Evolutionary conservation across 64 coral and sea anemone species (phyloP), one percentile per base, ranked within the genome.

Genomic region (Platygyra sinensis): DNA sequence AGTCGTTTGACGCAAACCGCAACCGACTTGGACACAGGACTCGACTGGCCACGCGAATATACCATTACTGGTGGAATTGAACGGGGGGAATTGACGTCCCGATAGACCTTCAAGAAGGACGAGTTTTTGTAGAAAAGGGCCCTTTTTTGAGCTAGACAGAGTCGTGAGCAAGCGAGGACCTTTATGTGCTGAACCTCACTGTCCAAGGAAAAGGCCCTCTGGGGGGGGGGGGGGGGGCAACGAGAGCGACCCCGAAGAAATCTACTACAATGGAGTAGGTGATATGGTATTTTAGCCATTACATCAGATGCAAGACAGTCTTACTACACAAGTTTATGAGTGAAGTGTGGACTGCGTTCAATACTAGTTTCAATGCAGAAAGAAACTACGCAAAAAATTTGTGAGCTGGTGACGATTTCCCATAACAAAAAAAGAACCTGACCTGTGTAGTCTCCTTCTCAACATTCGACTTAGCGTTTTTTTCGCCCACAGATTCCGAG

Each of bases 11-110:
- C 73, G 82, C 76, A 31, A 86, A 86, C n/a, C 28, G 90, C 90
- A 62, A 86, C 90, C 8, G 90, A 92, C 74, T 71, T 33, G 5
- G 90, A 92, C 72, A 64, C n/a, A 78, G 90, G 90, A 25, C 72
- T 92, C 51, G 82, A 92, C 75, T n/a, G 90, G 90, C 10, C 62
- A 92, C 60, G 86, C 8, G 90, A 92, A 30, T 92, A 92, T 69
- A 86, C 15, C 57, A 87, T 92, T 72, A 55, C 73, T 29, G 39
- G 71, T n/a, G 90, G 90, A n/a, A 9, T 29, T 92, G 42, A 78
- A 87, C 30, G n/a, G 90, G 90, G 76, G 82, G 90, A 24, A 78
- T 92, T 29, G 90, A 92, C 61, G 86, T 92, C 65, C 78, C 57
- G 8, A 78, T 92, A 7, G 90, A 92, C 57, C 74, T 65, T 25